Percentiles rank a stretch among this genome's conserved stretches.
These are phyloP conservation scores for Tokudaia muenninki DNA, from an alignment of 2,797 vertebrate genomes.

Conservation along the genomic window DNA sequence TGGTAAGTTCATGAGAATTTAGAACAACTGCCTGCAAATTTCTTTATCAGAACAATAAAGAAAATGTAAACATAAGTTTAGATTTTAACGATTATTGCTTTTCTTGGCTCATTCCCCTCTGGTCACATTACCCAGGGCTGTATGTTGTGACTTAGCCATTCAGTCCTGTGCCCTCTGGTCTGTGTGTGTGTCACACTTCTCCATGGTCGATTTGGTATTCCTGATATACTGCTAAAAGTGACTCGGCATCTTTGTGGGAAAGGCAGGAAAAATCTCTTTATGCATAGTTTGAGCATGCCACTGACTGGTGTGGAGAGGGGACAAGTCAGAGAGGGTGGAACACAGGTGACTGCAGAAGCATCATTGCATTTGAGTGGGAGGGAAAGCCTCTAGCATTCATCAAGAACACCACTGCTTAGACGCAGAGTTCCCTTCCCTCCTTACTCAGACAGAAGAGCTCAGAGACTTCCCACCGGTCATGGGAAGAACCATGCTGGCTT, in stretches of 20 bases:
- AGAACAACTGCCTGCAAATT: not conserved
- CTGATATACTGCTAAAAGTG: not conserved
- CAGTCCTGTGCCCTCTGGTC: not conserved
- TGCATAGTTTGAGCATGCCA: not conserved
- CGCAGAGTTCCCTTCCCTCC: not conserved
- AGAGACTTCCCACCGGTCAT: not conserved
- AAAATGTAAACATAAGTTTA: not conserved
- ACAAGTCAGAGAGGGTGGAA: not conserved
- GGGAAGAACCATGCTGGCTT: not conserved
- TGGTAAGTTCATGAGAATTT: not conserved
- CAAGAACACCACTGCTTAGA: not conserved
- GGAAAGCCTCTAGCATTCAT: constrained; percentile 28
- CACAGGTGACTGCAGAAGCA: not conserved
- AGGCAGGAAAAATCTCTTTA: not conserved
- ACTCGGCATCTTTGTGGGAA: not conserved
- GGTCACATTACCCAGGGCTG: not conserved
- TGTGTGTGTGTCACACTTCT: not conserved
- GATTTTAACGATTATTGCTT: not conserved
- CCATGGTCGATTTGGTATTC: fast-evolving
- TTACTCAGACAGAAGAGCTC: not conserved
- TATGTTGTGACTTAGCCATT: not conserved
- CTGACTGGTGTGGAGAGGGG: not conserved
- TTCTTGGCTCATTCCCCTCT: not conserved
- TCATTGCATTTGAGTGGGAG: not conserved
- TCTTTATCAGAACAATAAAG: constrained; percentile 13